Base-by-base conservation (phyloP, 2,113 vertebrate genomes). In the Sciurus niger region DNA sequence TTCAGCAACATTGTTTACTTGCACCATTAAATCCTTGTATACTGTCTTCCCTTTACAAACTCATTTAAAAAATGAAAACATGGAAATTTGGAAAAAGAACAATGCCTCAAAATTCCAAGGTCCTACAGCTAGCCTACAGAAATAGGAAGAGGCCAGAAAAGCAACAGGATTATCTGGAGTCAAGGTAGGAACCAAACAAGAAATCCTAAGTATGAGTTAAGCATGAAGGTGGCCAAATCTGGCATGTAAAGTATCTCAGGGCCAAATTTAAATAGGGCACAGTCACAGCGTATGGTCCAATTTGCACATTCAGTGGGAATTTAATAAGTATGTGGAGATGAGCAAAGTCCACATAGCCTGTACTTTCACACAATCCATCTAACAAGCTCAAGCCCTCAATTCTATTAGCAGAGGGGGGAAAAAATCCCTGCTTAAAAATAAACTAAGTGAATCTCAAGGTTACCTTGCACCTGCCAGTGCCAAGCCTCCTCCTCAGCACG, bases 401-500 rank as follows among this genome's bases (percentile, higher is more conserved):
- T 93, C 76, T 72, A 87, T 25, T 70, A 93, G 32, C 9, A n/a
- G 8, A 10, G 16, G 2, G 55, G 25, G 34, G 46, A 48, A 14
- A 14, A 16, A 63, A 85, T 40, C 48, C 34, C 34, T 63, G 55
- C 25, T 92, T 92, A 92, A 95, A 94, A 90, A 90, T 43, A 85
- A 94, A 87, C 22, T 46, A 77, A 78, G 79, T 92, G 48, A 82
- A 78, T 94, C 73, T 95, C 88, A 93, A 92, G 90, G 93, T 89
- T 90, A 94, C 63, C 22, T 60, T 95, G 70, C 16, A 93, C 6
- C 77, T 94, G 14, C 40, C 90, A 93, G 76, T 77, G 68, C 65
- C 82, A 92, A 92, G 8, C 6, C 12, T 53, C 30, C 37, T 90
- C 67, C 80, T 95, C 22, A 53, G 79, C 46, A 77, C 0, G 0